Evolutionary conservation across 2,888 invertebrate genomes (phyloP).

Genomic region (Notodonta dromedarius): DNA sequence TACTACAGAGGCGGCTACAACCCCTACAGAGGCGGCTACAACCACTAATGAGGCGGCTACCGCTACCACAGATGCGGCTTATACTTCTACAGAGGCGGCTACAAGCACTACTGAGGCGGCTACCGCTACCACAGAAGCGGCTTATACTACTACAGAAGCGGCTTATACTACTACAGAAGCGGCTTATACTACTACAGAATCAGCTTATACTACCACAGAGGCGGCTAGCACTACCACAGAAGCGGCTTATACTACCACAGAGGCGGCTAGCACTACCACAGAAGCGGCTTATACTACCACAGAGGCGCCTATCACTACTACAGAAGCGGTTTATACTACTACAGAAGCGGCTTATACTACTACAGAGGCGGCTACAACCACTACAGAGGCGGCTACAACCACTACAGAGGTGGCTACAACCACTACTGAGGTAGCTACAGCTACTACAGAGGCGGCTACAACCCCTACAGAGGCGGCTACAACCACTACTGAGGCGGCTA

Average conservation of each 20-base stretch:
- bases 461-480: not conserved
- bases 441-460: slow-evolving; percentile 6
- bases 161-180: slow-evolving; percentile 10
- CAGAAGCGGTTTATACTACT: no score
- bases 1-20: not conserved
- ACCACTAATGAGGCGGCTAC: not conserved
- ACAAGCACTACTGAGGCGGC: slow-evolving; percentile 13
- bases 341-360: no score
- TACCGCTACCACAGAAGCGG: slow-evolving; percentile 8
- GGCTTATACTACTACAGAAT: slow-evolving; percentile 8
- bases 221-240: slow-evolving; percentile 3
- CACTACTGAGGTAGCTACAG: slow-evolving; percentile 11
- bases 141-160: not conserved
- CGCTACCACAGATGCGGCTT: slow-evolving; percentile 11
- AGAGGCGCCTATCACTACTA: slow-evolving; percentile 7
- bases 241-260: slow-evolving; percentile 1
- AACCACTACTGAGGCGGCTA: slow-evolving; percentile 12
- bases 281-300: no score
- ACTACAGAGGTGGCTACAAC: slow-evolving; percentile 10
- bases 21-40: not conserved
- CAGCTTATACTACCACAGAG: slow-evolving; percentile 11
- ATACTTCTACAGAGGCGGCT: slow-evolving; percentile 4
- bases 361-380: no score
- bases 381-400: slow-evolving; percentile 15
- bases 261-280: not conserved